Percentiles rank a stretch among this genome's conserved stretches.
phyloP scores from a whole-genome alignment of 2,113 vertebrate species.

The Irena cyanogastra region DNA sequence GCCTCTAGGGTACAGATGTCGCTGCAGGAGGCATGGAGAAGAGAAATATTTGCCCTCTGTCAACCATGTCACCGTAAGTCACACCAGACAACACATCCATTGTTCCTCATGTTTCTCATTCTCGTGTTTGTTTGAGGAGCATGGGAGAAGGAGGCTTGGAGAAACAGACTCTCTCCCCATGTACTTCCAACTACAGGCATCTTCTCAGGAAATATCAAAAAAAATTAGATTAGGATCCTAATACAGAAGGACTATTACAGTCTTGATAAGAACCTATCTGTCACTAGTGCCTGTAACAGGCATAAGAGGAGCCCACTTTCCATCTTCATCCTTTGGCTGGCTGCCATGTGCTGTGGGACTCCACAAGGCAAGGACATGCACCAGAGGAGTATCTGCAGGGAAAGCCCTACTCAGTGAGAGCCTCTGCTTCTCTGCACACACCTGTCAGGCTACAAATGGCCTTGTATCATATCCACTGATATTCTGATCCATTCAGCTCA shows the following conservation, averaged over 20 bases:
- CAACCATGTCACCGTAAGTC: fast-evolving
- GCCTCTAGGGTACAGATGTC: neutral
- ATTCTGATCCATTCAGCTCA: neutral
- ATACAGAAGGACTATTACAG: neutral
- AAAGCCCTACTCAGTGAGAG: neutral
- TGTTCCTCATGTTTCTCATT: fast-evolving
- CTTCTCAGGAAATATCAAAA: neutral
- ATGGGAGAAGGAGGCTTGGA: neutral
- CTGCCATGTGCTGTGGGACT: neutral
- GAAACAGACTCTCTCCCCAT: neutral
- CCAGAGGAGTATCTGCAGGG: neutral
- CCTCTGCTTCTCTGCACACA: neutral
- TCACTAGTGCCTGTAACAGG: neutral
- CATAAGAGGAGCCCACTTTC: neutral
- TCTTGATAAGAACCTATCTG: neutral
- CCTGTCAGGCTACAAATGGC: neutral
- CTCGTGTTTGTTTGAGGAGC: neutral
- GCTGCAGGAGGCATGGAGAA: neutral
- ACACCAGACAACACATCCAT: neutral
- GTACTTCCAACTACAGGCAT: neutral
- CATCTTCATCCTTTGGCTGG: neutral
- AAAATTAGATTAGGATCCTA: neutral
- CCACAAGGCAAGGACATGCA: neutral
- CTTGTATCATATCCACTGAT: neutral
- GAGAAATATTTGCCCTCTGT: neutral